Percentiles rank a stretch among this genome's conserved stretches.
These are phyloP conservation scores for Columba guinea DNA, from an alignment of 2,797 vertebrate species.

Conservation along the genomic window DNA sequence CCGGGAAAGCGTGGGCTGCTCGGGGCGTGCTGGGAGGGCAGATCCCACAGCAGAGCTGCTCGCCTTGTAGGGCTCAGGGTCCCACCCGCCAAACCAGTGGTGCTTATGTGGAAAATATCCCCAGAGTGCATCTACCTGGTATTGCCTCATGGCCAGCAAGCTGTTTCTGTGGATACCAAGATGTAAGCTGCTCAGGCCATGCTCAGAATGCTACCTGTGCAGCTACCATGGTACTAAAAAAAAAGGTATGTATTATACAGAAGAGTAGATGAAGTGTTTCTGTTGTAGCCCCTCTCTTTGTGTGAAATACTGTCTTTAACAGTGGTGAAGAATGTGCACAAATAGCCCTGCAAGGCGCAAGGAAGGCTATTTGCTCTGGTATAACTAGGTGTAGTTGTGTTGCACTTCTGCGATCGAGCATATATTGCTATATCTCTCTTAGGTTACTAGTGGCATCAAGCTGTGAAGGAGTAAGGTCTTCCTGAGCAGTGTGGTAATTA, in stretches of 20 bases:
- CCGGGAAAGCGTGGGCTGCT: not conserved
- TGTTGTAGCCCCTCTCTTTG: not conserved
- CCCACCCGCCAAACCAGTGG: not conserved
- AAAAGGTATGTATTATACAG: not conserved
- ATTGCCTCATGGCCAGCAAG: not conserved
- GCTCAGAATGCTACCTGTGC: not conserved
- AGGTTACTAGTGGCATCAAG: fast-evolving
- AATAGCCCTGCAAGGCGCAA: not conserved
- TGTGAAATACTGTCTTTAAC: not conserved
- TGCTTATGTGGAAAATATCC: not conserved
- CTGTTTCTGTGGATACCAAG: not conserved
- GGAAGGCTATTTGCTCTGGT: not conserved
- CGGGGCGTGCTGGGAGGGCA: not conserved
- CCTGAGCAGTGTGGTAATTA: not conserved
- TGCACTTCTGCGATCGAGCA: fast-evolving
- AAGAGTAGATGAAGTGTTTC: not conserved
- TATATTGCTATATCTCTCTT: fast-evolving
- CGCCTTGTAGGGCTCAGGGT: not conserved
- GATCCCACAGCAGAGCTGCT: not conserved
- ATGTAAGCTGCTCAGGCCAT: not conserved
- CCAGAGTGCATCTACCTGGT: not conserved
- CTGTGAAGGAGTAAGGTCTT: not conserved
- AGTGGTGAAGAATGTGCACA: not conserved
- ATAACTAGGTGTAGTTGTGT: not conserved
- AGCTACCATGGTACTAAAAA: not conserved